A percentile compares a stretch with the other conserved stretches of the same genome.
Conservation (phyloP, 2,888 invertebrate species). For the Agrochola lychnidis region DNA sequence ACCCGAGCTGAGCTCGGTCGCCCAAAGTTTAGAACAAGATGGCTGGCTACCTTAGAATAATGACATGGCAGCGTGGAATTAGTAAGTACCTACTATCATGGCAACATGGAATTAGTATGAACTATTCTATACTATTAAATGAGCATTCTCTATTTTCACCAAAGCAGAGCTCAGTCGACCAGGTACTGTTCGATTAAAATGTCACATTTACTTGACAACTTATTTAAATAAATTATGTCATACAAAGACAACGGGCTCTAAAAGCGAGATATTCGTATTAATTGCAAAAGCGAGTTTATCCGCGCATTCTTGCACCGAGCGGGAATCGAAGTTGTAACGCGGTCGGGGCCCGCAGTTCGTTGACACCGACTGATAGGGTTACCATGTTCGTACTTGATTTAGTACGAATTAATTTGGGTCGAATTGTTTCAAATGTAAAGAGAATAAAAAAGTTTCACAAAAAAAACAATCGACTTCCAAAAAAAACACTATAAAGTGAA, state of each 20-base stretch:
- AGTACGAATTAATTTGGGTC: slow-evolving; percentile 10
- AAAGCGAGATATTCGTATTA: slow-evolving; percentile 53
- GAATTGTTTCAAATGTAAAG: background rate
- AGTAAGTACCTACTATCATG: too few relatives aligned
- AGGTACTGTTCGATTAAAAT: background rate
- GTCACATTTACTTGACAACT: background rate
- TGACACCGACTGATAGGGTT: slow-evolving; percentile 66
- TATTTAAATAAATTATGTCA: slow-evolving; percentile 11
- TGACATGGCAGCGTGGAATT: too few relatives aligned
- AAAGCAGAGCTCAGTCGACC: too few relatives aligned
- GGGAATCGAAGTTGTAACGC: slow-evolving; percentile 67
- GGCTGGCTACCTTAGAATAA: too few relatives aligned
- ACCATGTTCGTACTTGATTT: slow-evolving; percentile 39
- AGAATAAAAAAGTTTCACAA: background rate
- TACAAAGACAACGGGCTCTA: background rate
- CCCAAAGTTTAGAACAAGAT: too few relatives aligned
- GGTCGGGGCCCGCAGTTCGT: slow-evolving; percentile 72
- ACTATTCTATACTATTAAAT: too few relatives aligned
- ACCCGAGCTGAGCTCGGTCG: too few relatives aligned
- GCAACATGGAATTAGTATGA: too few relatives aligned
- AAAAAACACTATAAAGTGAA: too few relatives aligned
- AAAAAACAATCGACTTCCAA: too few relatives aligned
- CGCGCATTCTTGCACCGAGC: slow-evolving; percentile 66
- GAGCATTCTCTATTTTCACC: too few relatives aligned
- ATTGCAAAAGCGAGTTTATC: slow-evolving; percentile 68